Percentiles rank a stretch among this genome's conserved stretches.
These are phyloP conservation scores for Sarcophaga variegata DNA, from an alignment of 2,888 invertebrate genomes.

Conservation along the genomic window DNA sequence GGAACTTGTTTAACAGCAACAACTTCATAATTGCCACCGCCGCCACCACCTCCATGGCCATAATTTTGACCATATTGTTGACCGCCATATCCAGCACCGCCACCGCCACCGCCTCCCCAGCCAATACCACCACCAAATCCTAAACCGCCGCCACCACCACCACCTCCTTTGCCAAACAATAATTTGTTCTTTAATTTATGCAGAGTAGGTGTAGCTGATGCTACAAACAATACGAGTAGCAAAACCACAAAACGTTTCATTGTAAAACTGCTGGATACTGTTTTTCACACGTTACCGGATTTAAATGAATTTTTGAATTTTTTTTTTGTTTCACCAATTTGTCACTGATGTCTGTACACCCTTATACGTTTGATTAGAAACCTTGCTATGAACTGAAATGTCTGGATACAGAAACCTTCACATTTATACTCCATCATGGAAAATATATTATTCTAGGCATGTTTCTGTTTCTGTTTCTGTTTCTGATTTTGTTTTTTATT, in stretches of 20 bases:
- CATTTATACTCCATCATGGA: constrained; percentile 64
- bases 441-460: constrained; percentile 66
- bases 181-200: constrained; percentile 64
- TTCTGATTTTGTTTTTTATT: constrained; percentile 26
- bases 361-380: constrained; percentile 57
- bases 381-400: constrained; percentile 63
- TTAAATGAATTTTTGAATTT: background rate
- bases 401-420: constrained; percentile 54
- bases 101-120: constrained; percentile 28
- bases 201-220: constrained; percentile 67
- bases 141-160: constrained; percentile 67
- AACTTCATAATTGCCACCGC: constrained; percentile 59
- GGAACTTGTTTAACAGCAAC: constrained; percentile 65
- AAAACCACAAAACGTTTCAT: constrained; percentile 54
- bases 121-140: constrained; percentile 41
- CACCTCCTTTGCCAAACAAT: constrained; percentile 50
- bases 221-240: constrained; percentile 48
- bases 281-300: constrained; percentile 45
- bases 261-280: constrained; percentile 35
- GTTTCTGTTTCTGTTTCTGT: constrained; percentile 21
- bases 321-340: background rate
- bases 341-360: background rate
- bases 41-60: constrained; percentile 47
- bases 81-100: constrained; percentile 50
- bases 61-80: constrained; percentile 41